Evolutionary conservation across 2,113 vertebrate genomes (phyloP).

Genomic region (Zeus faber): DNA sequence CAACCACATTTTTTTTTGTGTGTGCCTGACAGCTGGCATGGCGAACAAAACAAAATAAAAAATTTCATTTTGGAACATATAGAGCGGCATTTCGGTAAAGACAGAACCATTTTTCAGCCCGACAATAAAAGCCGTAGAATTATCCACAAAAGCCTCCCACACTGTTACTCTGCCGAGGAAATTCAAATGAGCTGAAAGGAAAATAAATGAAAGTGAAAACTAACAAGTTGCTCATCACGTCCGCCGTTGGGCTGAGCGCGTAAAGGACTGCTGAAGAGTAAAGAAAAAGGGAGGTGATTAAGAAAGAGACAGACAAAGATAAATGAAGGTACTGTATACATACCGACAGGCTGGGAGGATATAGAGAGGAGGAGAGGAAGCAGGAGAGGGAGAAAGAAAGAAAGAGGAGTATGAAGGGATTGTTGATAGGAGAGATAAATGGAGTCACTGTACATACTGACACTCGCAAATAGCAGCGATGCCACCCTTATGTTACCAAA

Average conservation of each 20-base stretch:
- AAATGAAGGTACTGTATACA: background rate
- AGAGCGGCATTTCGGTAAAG: background rate
- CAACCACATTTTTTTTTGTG: background rate
- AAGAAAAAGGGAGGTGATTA: slow-evolving; percentile 27
- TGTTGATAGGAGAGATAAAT: too few species aligned
- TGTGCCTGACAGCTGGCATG: background rate
- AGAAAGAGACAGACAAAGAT: slow-evolving; percentile 1
- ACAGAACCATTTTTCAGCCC: slow-evolving; percentile 16
- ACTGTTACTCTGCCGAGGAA: slow-evolving; percentile 14
- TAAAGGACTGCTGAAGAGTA: slow-evolving; percentile 41
- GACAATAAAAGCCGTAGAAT: slow-evolving; percentile 23
- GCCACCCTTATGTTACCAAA: too few species aligned
- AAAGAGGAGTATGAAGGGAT: background rate
- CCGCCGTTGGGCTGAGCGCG: slow-evolving; percentile 25
- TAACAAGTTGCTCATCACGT: slow-evolving; percentile 40
- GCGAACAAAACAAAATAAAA: background rate
- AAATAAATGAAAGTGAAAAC: slow-evolving; percentile 31
- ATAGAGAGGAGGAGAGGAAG: background rate
- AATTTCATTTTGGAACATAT: background rate
- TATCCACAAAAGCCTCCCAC: slow-evolving; percentile 17
- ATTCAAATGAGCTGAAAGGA: slow-evolving; percentile 22
- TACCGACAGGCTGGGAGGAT: background rate
- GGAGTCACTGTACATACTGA: too few species aligned
- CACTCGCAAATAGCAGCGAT: too few species aligned
- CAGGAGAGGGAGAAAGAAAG: too few species aligned